These are phyloP conservation scores for Mercenaria mercenaria DNA, from an alignment of 1,140 invertebrate genomes.

Conservation along the genomic window DNA sequence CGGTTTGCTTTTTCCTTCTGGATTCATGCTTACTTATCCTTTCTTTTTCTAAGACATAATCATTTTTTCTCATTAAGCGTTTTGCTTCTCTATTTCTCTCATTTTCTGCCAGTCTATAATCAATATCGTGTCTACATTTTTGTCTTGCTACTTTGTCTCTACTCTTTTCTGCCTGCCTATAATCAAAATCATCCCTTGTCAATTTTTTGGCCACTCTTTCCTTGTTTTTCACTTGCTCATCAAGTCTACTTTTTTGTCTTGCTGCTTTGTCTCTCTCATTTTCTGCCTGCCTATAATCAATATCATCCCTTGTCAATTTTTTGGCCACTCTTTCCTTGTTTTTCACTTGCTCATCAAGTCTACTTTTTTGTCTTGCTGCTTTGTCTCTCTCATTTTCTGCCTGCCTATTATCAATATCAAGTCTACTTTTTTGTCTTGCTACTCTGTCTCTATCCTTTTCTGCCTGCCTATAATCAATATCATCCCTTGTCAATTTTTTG, in stretches of 20 bases:
- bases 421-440: too few species aligned
- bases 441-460: too few species aligned
- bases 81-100: neutral
- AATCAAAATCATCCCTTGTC: neutral
- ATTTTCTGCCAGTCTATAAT: slow-evolving; percentile 3
- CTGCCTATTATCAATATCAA: too few species aligned
- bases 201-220: neutral
- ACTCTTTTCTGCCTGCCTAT: neutral
- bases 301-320: too few species aligned
- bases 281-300: neutral
- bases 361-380: too few species aligned
- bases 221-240: neutral
- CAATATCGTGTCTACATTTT: neutral
- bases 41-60: slow-evolving; percentile 47
- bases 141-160: neutral
- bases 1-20: neutral
- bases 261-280: neutral
- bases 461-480: too few species aligned
- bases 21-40: slow-evolving; percentile 19
- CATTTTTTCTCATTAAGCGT: neutral
- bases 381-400: too few species aligned
- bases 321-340: too few species aligned
- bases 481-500: too few species aligned
- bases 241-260: neutral
- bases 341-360: too few species aligned